Base-by-base conservation (phyloP, 2,888 invertebrate species). In the Dasypogon diadema region DNA sequence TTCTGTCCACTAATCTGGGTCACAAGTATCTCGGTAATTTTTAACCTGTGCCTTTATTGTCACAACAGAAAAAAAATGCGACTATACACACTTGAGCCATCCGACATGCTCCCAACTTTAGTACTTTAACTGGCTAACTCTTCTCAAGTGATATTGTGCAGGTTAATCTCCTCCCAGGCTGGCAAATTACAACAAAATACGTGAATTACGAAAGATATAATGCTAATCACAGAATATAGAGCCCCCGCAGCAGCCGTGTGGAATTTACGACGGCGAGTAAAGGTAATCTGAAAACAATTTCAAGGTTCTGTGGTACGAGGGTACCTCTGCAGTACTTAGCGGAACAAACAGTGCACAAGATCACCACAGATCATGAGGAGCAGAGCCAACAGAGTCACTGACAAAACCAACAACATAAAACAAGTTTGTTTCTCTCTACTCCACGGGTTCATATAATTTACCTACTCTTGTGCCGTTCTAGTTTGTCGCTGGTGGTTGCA, bases 181-280 rank as follows among this genome's bases (percentile, higher is more conserved):
- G n/a, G 30, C 16, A 54, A 70, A 70, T 70, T 54, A 54, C 54
- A 51, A 34, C 21, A 54, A 70, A 70, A 70, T 54, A 54, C 54
- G 70, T 70, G 70, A 70, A 54, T 54, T 70, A 54, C 70, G 54
- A 70, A 70, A 70, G 46, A 24, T 5, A 4, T 26, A 30, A 48
- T 24, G 34, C 54, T 26, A 70, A 51, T 70, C 12, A 8, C 16
- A 26, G 18, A 30, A 70, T 70, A 37, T 54, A n/a, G 18, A 70
- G 70, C 51, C 30, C 22, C 16, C 65, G 42, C 46, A 14, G 21
- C 30, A 21, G n/a, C n/a, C n/a, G n/a, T n/a, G 12, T 8, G 18
- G 34, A 54, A 54, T 70, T 65, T 46, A 46, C 65, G 70, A 24
- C 26, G 70, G 46, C 26, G 46, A 56, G n/a, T 22, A 8, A 46